Percentiles rank a stretch among this genome's conserved stretches.
Conservation (phyloP, 53 echinoderm and acorn worm species). For the Paracentrotus lividus region DNA sequence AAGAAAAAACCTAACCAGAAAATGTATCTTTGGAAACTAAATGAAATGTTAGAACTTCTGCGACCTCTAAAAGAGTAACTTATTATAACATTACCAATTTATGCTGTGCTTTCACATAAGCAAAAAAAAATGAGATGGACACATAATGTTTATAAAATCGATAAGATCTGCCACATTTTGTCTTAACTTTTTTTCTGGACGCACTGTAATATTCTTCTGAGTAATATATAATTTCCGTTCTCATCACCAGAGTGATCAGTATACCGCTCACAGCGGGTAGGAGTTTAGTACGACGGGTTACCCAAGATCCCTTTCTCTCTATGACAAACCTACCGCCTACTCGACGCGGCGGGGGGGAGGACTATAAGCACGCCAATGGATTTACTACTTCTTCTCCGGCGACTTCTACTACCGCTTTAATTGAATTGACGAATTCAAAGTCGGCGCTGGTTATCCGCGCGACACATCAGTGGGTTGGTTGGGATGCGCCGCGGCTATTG, state of each 20-base stretch:
- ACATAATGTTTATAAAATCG: no score
- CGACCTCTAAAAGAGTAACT: no score
- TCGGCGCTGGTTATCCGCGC: conserved; percentile 79
- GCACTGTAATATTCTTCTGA: neutral
- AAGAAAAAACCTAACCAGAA: no score
- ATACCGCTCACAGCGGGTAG: conserved; percentile 78
- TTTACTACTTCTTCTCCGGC: conserved; percentile 89
- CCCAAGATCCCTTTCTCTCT: conserved; percentile 81
- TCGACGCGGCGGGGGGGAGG: conserved; percentile 80
- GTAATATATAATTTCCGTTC: no score
- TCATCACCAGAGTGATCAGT: conserved; percentile 69
- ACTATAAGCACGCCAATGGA: conserved; percentile 79
- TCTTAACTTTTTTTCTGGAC: no score
- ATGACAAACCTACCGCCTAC: conserved; percentile 76
- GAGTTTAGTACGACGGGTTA: conserved; percentile 79
- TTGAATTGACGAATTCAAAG: conserved; percentile 68
- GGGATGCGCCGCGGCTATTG: conserved; percentile 69
- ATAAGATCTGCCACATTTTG: no score
- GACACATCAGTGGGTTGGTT: conserved; percentile 77
- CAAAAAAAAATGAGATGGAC: no score
- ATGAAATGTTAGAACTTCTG: no score
- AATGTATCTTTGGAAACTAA: no score
- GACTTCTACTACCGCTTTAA: conserved; percentile 84
- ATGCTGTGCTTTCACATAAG: no score
- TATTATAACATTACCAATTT: no score